These are phyloP conservation scores for Proctacanthus coquilletti DNA, from an alignment of 1,140 invertebrate genomes.

Conservation along the genomic window DNA sequence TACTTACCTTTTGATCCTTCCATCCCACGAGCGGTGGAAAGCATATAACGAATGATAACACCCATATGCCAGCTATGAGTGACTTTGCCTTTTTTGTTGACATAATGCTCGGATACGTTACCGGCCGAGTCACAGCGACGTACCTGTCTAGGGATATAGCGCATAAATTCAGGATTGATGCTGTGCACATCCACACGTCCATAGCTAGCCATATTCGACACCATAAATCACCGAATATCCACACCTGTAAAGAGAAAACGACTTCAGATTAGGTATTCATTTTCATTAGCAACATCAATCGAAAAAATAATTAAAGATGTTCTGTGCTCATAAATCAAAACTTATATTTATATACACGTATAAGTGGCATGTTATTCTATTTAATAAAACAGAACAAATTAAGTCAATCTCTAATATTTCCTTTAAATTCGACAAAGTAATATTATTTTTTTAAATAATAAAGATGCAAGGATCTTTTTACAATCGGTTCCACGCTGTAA, in stretches of 20 bases:
- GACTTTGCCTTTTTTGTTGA: constrained; percentile 73
- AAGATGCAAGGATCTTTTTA: too few species aligned
- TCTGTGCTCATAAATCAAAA: too few species aligned
- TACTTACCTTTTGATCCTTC: constrained; percentile 62
- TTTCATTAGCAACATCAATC: too few species aligned
- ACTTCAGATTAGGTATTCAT: too few species aligned
- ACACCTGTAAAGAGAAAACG: constrained; percentile 48
- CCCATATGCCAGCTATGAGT: constrained; percentile 82
- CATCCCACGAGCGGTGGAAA: constrained; percentile 90
- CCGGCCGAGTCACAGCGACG: constrained; percentile 84
- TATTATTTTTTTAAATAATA: too few species aligned
- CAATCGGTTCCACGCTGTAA: too few species aligned
- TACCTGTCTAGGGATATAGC: constrained; percentile 87
- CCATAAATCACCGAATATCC: constrained; percentile 86
- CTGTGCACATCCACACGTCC: constrained; percentile 93
- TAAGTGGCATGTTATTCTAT: too few species aligned
- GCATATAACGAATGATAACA: constrained; percentile 90
- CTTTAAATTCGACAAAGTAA: too few species aligned
- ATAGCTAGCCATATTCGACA: constrained; percentile 85
- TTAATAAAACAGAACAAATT: too few species aligned
- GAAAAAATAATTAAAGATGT: too few species aligned
- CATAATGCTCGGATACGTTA: constrained; percentile 87
- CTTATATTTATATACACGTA: too few species aligned
- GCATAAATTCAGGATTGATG: constrained; percentile 84
- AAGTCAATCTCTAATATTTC: too few species aligned